These are phyloP conservation scores for Eubasilissa regina DNA, from an alignment of 1,140 invertebrate species.

Conservation along the genomic window DNA sequence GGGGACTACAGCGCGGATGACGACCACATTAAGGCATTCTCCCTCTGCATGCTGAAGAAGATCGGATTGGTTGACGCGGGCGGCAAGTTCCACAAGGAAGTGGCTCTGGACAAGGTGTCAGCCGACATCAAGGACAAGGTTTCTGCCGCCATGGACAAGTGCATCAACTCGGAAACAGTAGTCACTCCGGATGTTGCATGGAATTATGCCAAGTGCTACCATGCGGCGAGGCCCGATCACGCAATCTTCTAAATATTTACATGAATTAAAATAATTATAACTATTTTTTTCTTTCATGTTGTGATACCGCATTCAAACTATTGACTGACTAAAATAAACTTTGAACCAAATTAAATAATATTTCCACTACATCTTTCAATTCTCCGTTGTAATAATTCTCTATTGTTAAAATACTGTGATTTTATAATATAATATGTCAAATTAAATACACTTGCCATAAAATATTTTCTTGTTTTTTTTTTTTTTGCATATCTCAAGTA, in stretches of 20 bases:
- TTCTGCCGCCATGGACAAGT: constrained; percentile 38
- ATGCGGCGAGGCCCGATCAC: constrained; percentile 38
- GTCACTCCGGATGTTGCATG: constrained; percentile 1
- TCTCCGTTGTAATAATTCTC: no score
- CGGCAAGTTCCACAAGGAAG: constrained; percentile 49
- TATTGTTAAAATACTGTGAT: no score
- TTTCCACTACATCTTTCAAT: no score
- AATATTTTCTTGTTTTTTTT: no score
- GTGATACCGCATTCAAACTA: no score
- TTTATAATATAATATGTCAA: no score
- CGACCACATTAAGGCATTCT: constrained; percentile 37
- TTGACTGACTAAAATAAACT: no score
- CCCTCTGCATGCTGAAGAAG: constrained; percentile 50
- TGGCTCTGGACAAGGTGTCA: constrained; percentile 8
- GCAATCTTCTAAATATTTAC: background rate
- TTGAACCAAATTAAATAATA: no score
- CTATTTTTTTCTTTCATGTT: no score
- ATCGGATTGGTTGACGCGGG: constrained; percentile 36
- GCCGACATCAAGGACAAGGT: constrained; percentile 1
- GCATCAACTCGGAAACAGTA: background rate
- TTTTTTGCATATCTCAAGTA: no score
- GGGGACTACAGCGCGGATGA: constrained; percentile 48
- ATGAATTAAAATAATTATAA: no score
- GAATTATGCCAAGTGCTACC: constrained; percentile 47
- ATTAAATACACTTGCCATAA: no score